Evolutionary conservation across 2,888 invertebrate genomes (phyloP), one percentile per base, ranked within the genome.

Genomic region (Tridacna gigas): DNA sequence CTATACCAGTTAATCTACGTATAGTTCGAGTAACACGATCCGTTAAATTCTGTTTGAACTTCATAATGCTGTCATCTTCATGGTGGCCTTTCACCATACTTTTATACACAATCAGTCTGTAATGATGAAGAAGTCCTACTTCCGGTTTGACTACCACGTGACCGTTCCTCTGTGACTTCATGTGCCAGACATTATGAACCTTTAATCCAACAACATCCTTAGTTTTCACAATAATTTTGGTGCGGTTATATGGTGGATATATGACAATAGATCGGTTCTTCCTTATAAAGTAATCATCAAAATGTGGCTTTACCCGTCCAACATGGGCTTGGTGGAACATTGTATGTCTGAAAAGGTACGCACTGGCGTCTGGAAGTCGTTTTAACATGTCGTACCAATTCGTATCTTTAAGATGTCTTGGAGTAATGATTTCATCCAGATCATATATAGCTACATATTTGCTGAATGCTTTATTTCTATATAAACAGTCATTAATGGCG

Each of bases 371-470:
- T 71, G 71, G 71, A 9, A 71, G 12, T 15, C 47, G 11, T 26
- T 48, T 48, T 47, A 71, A 71, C 71, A 71, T 71, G 51, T 71
- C 71, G 13, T 20, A 20, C 71, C 71, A 71, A 15, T 28, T 51
- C 0, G 7, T 22, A 25, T 51, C 71, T 5, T 20, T 15, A 13
- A 9, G 9, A 37, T 48, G 12, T 12, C 47, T 22, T 13, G 71
- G 71, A 12, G 37, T 37, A 1, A 71, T 47, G 4, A 71, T 22
- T n/a, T 71, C 71, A 22, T 71, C 71, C 22, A 71, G 9, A n/a
- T 71, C 71, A 20, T 22, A 22, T 4, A 71, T 18, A 25, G 47
- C 71, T 9, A 71, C 51, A 20, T 47, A 71, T 25, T 71, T 51
- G 11, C 45, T 47, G 3, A 25, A 13, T 45, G 13, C 22, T 15